Evolutionary conservation across 2,888 invertebrate genomes (phyloP).

Genomic region (Pardosa pseudoannulata): DNA sequence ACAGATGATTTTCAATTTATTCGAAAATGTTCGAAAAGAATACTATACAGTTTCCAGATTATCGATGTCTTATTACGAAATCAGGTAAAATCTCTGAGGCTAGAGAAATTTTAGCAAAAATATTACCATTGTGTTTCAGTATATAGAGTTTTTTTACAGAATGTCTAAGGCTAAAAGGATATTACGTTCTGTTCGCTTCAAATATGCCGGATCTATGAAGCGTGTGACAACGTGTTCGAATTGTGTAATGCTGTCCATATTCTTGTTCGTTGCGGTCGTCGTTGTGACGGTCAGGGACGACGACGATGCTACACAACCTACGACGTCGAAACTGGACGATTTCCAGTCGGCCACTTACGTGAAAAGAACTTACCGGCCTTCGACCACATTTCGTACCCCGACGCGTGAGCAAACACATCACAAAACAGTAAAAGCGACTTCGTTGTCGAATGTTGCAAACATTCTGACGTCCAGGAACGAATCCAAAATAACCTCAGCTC

Average conservation of each 20-base stretch:
- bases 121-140: no score
- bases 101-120: no score
- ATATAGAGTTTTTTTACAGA: no score
- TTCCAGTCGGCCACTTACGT: conserved; percentile 28
- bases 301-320: background rate
- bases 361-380: background rate
- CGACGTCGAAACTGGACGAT: conserved; percentile 27
- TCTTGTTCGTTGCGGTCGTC: background rate
- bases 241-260: background rate
- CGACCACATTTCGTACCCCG: background rate
- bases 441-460: no score
- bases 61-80: no score
- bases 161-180: conserved; percentile 38
- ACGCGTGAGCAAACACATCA: background rate
- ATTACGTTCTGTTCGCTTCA: conserved; percentile 36
- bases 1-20: no score
- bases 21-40: no score
- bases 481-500: no score
- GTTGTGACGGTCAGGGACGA: conserved; percentile 17
- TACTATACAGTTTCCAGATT: no score
- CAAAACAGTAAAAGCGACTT: no score
- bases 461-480: no score
- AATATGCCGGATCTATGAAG: conserved; percentile 20
- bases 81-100: no score
- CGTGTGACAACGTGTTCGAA: conserved; percentile 26